Base-by-base conservation (phyloP, 2,888 invertebrate species). In the Rhaphigaster nebulosa region DNA sequence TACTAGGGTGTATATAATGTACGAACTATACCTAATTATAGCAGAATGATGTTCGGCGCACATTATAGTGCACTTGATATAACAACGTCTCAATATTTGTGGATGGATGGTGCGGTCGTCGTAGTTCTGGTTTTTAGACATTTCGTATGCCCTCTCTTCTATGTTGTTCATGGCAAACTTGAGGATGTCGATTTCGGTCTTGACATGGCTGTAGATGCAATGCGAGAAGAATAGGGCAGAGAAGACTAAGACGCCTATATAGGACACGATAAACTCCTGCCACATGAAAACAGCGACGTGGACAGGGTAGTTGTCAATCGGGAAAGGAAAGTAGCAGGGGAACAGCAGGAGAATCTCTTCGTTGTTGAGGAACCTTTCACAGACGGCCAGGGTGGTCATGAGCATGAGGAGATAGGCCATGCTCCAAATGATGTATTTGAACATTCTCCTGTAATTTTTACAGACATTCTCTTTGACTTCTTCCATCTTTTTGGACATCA, bases 131-230 rank as follows among this genome's bases (percentile, higher is more conserved):
- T 15, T 50, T 26, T 13, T 13, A 26, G 45, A 45, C 84, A 84
- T 84, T 50, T 84, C 84, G 15, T 45, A 45, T 4, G 84, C 84
- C 45, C 84, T 84, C 84, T 84, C 84, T 38, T 84, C 45, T n/a
- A 84, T 84, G 15, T 45, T 84, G 15, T 45, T 18, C n/a, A 84
- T 84, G 1, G 84, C 84, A 38, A 45, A 84, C 45, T 45, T 84
- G 45, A 84, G 84, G 13, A 84, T 41, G 8, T 84, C 84, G 6
- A 45, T 84, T 50, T 84, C 84, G 41, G n/a, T 84, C 84, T 10
- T 45, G 26, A 84, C 15, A 23, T 84, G 84, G 23, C 45, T 45
- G 84, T 84, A 84, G 84, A 84, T 18, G 18, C 45, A 45, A n/a
- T 84, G 84, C 5, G n/a, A n/a, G 45, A 84, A 15, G 1, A 50